These are phyloP conservation scores for Spialia ferax DNA, from an alignment of 2,888 invertebrate genomes.

Conservation along the genomic window DNA sequence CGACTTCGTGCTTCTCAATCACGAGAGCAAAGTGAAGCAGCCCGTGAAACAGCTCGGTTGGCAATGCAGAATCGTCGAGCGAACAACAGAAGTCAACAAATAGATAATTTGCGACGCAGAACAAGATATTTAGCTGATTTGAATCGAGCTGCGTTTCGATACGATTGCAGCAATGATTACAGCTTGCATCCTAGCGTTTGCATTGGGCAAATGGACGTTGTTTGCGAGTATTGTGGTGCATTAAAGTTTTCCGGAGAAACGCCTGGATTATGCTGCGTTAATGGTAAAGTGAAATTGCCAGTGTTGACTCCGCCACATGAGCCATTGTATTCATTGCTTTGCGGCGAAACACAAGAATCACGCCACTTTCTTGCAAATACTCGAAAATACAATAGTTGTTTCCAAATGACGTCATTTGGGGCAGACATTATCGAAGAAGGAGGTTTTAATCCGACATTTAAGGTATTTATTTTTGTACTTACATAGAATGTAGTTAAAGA, in stretches of 20 bases:
- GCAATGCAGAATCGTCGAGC: conserved; percentile 54
- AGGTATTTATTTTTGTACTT: background rate
- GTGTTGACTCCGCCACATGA: conserved; percentile 5
- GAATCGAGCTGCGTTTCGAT: conserved; percentile 53
- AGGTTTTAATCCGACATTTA: conserved; percentile 28
- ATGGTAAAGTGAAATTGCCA: conserved; percentile 17
- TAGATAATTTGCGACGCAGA: conserved; percentile 50
- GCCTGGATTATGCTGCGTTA: conserved; percentile 25
- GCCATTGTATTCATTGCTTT: conserved; percentile 9
- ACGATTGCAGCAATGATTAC: conserved; percentile 34
- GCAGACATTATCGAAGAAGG: conserved; percentile 19
- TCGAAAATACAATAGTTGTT: conserved; percentile 12
- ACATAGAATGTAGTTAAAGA: too few relatives aligned
- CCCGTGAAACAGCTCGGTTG: conserved; percentile 54
- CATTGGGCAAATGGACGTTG: conserved; percentile 27
- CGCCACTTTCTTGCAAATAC: conserved; percentile 13
- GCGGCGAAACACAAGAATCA: conserved; percentile 14
- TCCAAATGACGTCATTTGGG: conserved; percentile 19
- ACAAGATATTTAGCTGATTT: conserved; percentile 55
- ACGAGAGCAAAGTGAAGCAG: conserved; percentile 53
- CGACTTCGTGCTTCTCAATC: conserved; percentile 52
- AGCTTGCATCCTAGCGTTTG: conserved; percentile 25
- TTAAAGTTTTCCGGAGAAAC: conserved; percentile 28
- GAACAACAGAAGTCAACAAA: conserved; percentile 50
- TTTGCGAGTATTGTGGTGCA: conserved; percentile 34